Base-by-base conservation (phyloP, 2,797 vertebrate species). In the Gallirallus australis region DNA sequence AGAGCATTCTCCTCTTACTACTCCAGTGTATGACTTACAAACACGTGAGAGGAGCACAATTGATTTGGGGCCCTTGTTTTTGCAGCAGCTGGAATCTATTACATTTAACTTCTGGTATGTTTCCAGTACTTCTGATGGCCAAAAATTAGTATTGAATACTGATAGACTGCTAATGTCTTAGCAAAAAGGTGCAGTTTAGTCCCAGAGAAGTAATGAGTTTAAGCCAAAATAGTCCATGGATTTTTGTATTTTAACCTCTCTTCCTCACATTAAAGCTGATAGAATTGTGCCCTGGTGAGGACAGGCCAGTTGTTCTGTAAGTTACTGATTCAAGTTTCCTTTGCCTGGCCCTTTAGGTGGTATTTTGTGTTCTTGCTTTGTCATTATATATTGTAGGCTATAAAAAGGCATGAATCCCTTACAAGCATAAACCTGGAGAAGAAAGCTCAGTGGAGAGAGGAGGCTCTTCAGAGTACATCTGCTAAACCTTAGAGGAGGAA, bases 361-460 rank as follows among this genome's bases (percentile, higher is more conserved):
- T 33, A 28, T 66, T 23, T 75, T 68, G 69, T 72, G 39, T 31
- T 88, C 59, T 89, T 69, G 39, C 33, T 83, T 90, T 92, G 53
- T 35, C 75, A 15, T 73, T 75, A 27, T 63, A 47, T 63, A 47
- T 59, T 93, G 50, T 95, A 99, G 99, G 98, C 98, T 71, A 79
- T 47, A 3, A 71, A 94, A 65, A 98, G 98, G 78, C 80, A 99
- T 0, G 98, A 99, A 90, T 97, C 98, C 40, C 97, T 99, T 91
- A 96, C 97, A 1, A 63, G 17, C 45, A 35, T 97, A 3, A 99
- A 99, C 97, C 71, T 99, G 95, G 98, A 99, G 96, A 99, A 97
- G 97, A 99, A 99, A 96, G 99, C 99, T 53, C 98, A 66, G 16
- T 98, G 96, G 98, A 98, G 82, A 96, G 98, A 98, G 12, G 98